Percentiles rank a stretch among this genome's conserved stretches.
phyloP scores from a whole-genome alignment of 2,888 invertebrate genomes.

The Lithophane semibrunnea region DNA sequence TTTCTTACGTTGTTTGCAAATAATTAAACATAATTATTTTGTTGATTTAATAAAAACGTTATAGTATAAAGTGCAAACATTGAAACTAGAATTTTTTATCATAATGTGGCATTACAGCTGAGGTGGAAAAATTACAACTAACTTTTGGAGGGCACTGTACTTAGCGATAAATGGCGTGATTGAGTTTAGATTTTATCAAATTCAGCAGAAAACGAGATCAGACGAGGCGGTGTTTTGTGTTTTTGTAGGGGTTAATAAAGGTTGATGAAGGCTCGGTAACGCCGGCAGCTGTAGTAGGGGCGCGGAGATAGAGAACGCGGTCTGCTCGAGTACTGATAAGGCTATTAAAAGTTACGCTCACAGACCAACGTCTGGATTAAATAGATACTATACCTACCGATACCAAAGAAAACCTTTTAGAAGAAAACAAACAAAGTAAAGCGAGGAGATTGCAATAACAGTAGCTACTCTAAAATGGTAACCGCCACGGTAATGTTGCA shows the following conservation, averaged over 20 bases:
- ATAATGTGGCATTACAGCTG: background rate
- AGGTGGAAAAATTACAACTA: background rate
- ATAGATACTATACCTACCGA: constrained; percentile 78
- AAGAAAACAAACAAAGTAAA: constrained; percentile 72
- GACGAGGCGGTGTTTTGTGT: constrained; percentile 71
- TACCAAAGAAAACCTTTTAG: constrained; percentile 77
- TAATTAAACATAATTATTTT: too few species aligned
- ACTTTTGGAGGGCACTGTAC: background rate
- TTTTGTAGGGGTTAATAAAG: constrained; percentile 81
- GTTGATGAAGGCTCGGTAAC: constrained; percentile 74
- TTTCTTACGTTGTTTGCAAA: too few species aligned
- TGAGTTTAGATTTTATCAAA: constrained; percentile 24
- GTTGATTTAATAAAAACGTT: too few species aligned
- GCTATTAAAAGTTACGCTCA: constrained; percentile 89
- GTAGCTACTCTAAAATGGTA: constrained; percentile 69
- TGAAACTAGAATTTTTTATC: background rate
- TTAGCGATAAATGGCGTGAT: constrained; percentile 15
- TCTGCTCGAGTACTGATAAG: constrained; percentile 87
- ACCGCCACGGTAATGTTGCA: constrained; percentile 72
- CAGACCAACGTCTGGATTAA: constrained; percentile 82
- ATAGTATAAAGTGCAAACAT: background rate
- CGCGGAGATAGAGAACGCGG: constrained; percentile 79
- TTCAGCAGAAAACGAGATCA: constrained; percentile 56
- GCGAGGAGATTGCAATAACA: constrained; percentile 73
- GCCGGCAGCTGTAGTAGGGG: constrained; percentile 69